These are phyloP conservation scores for Muraenolepis orangiensis DNA, from an alignment of 2,797 vertebrate genomes.

Conservation along the genomic window DNA sequence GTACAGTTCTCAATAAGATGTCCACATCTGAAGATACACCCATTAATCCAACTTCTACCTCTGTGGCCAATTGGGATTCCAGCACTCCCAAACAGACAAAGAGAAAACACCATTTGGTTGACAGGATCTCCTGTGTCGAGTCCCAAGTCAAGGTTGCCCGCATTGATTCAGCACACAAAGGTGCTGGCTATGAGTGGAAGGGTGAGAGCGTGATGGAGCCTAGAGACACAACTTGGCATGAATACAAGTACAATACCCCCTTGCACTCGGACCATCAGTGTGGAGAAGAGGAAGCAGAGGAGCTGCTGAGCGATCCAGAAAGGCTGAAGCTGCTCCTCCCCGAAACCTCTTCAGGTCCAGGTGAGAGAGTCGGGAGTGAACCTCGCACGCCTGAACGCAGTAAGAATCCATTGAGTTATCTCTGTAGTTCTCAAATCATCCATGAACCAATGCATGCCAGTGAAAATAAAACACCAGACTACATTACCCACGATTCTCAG, in stretches of 20 bases:
- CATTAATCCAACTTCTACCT: conserved; percentile 17
- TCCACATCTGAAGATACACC: conserved; percentile 36
- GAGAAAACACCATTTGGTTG: conserved; percentile 31
- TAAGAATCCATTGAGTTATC: conserved; percentile 38
- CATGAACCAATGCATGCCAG: conserved; percentile 7
- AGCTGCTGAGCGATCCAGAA: conserved; percentile 45
- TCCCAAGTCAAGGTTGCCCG: neutral
- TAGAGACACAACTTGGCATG: conserved; percentile 21
- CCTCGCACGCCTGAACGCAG: conserved; percentile 30
- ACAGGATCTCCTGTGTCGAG: conserved; percentile 13
- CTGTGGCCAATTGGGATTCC: conserved; percentile 14
- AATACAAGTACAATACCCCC: neutral
- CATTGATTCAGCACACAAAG: neutral
- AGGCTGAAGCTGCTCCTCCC: conserved; percentile 44
- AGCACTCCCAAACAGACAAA: conserved; percentile 35
- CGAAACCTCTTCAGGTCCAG: neutral
- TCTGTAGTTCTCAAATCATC: conserved; percentile 5
- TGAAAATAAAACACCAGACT: neutral
- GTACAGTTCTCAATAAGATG: conserved; percentile 56
- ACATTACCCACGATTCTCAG: conserved; percentile 42
- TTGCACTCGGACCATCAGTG: conserved; percentile 7
- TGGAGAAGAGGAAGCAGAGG: conserved; percentile 36
- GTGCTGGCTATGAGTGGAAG: conserved; percentile 7
- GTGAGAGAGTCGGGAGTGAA: conserved; percentile 32
- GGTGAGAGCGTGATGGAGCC: neutral